Evolutionary conservation across 2,888 invertebrate genomes (phyloP), one percentile per base, ranked within the genome.

Genomic region (Emesis russula): DNA sequence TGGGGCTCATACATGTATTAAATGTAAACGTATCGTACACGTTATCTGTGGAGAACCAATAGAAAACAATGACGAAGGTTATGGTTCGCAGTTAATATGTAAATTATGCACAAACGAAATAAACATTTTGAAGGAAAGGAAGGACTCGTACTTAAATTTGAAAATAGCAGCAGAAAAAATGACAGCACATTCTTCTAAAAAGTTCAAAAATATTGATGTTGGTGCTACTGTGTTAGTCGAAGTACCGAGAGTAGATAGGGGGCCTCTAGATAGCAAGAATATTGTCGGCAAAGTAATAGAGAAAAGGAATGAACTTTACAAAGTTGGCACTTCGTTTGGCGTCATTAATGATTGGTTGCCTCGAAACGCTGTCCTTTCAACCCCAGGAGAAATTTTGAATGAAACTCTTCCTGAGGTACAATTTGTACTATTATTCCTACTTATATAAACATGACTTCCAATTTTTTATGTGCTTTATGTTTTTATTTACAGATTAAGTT

Each of bases 161-260:
- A 58, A 58, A 58, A 58, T 4, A 58, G 18, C 58, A 58, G 58
- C n/a, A n/a, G 58, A 58, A n/a, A 58, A 58, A 58, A 58, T 58
- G 58, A n/a, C 4, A 18, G 58, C n/a, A 0, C 7, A n/a, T n/a
- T 58, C 58, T 11, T 58, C n/a, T 18, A 58, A 58, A n/a, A 58
- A n/a, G 11, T 58, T n/a, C 11, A 58, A 58, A 58, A 11, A 58
- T 18, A 58, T 58, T 3, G n/a, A 58, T 18, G 4, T 58, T 58
- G 18, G 18, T n/a, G 6, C 58, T n/a, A 58, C 58, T 18, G 58
- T 58, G n/a, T 58, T 58, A 58, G 58, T 58, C 7, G 58, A 58
- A 4, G 58, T 58, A 3, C 58, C 58, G 18, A 58, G 11, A 18
- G 58, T 58, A 11, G 58, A 58, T 18, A 58, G 58, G n/a, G 58